These are phyloP conservation scores for Tychaedon coryphoeus DNA, from an alignment of 2,113 vertebrate species.

Conservation along the genomic window DNA sequence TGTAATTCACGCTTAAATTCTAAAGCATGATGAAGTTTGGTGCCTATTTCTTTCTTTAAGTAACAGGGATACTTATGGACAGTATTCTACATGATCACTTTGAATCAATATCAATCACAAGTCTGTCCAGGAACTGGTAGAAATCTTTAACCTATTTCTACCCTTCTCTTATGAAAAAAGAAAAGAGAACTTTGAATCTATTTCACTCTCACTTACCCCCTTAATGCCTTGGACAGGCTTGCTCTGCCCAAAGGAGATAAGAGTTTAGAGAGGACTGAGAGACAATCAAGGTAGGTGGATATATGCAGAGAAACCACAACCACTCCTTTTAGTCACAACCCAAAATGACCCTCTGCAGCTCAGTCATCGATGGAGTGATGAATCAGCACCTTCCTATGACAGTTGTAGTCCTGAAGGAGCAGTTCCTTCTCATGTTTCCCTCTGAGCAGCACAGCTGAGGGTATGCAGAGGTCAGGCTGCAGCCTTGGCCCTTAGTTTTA, in stretches of 20 bases:
- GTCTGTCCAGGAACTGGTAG: background rate
- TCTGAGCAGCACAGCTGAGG: background rate
- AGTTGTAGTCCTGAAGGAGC: background rate
- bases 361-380: conserved; percentile 13
- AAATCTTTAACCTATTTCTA: background rate
- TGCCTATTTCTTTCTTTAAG: background rate
- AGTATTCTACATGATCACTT: background rate
- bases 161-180: background rate
- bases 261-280: background rate
- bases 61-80: background rate
- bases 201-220: background rate
- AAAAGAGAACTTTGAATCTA: background rate
- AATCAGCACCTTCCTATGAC: conserved; percentile 52
- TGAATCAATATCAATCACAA: background rate
- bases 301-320: conserved; percentile 4
- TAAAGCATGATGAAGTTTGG: background rate
- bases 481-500: conserved; percentile 18
- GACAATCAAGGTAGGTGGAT: background rate
- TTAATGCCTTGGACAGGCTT: background rate
- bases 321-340: conserved; percentile 11
- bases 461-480: conserved; percentile 32
- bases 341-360: conserved; percentile 40
- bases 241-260: background rate
- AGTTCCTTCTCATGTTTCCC: conserved; percentile 38
- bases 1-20: background rate